Percentiles rank a stretch among this genome's conserved stretches.
These are phyloP conservation scores for Nephila pilipes DNA, from an alignment of 1,140 invertebrate species.

Conservation along the genomic window DNA sequence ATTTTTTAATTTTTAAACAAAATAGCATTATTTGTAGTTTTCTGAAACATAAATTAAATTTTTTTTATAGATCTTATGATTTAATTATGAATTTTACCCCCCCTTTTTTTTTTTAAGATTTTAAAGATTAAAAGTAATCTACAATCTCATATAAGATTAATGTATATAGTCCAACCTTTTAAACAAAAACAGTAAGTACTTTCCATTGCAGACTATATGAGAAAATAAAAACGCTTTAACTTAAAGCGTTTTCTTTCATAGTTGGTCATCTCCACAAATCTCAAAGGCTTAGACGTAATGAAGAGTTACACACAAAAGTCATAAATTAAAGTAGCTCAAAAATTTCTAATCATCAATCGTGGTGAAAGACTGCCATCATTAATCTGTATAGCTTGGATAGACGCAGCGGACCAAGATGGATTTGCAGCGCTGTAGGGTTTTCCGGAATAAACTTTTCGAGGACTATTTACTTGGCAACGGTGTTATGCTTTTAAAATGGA, in stretches of 20 bases:
- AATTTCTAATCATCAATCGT: constrained; percentile 41
- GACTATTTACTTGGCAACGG: constrained; percentile 33
- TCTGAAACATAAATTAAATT: too few relatives aligned
- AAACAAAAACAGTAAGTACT: neutral
- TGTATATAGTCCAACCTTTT: neutral
- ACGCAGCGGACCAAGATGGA: constrained; percentile 6
- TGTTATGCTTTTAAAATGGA: constrained; percentile 3
- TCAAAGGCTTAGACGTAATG: constrained; percentile 23
- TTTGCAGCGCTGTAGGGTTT: neutral
- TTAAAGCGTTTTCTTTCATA: neutral
- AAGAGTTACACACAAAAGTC: constrained; percentile 13
- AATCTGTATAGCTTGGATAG: constrained; percentile 15
- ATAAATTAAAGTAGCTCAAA: constrained; percentile 47
- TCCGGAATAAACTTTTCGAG: neutral
- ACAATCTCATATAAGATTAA: too few relatives aligned
- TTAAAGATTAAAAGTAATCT: too few relatives aligned
- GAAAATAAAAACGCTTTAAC: neutral
- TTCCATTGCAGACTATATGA: neutral
- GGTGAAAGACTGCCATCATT: neutral
- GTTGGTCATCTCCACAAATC: neutral
- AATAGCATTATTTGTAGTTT: too few relatives aligned
- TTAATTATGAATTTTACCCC: too few relatives aligned
- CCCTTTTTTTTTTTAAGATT: too few relatives aligned
- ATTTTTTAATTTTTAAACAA: too few relatives aligned
- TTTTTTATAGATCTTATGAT: too few relatives aligned